phyloP scores from a whole-genome alignment of 2,113 vertebrate species.

The Cyanoliseus patagonus region DNA sequence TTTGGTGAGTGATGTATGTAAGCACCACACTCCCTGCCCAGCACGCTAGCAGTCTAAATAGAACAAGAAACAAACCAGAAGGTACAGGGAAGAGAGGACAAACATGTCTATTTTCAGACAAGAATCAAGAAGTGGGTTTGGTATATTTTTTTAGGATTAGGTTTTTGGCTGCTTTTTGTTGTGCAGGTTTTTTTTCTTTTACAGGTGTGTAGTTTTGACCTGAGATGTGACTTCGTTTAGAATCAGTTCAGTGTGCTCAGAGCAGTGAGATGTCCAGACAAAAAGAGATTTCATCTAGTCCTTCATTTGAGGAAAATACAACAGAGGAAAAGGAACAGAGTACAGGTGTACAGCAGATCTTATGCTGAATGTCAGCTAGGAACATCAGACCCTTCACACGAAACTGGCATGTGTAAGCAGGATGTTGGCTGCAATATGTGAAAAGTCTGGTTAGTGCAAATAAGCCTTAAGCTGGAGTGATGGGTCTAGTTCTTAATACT shows the following conservation, averaged over 20 bases:
- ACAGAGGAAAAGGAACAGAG: neutral
- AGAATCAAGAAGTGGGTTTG: neutral
- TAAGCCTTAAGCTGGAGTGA: neutral
- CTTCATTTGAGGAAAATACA: neutral
- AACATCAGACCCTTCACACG: neutral
- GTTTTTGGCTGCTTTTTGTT: neutral
- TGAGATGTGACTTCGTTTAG: neutral
- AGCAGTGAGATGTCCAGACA: neutral
- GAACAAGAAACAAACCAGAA: neutral
- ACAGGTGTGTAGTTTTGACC: neutral
- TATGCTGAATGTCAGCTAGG: neutral
- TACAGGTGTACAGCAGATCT: neutral
- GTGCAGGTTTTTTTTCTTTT: neutral
- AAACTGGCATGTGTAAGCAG: neutral
- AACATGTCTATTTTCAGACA: neutral
- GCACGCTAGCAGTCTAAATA: neutral
- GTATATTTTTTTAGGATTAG: neutral
- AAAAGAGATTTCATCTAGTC: neutral
- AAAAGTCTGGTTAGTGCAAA: neutral
- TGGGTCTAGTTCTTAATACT: neutral
- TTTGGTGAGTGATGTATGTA: neutral
- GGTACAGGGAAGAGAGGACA: neutral
- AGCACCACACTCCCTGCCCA: neutral
- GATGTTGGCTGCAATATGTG: neutral
- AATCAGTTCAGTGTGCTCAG: neutral